Conservation (phyloP, 1,140 invertebrate species). For the Lysiphlebus fabarum region DNA sequence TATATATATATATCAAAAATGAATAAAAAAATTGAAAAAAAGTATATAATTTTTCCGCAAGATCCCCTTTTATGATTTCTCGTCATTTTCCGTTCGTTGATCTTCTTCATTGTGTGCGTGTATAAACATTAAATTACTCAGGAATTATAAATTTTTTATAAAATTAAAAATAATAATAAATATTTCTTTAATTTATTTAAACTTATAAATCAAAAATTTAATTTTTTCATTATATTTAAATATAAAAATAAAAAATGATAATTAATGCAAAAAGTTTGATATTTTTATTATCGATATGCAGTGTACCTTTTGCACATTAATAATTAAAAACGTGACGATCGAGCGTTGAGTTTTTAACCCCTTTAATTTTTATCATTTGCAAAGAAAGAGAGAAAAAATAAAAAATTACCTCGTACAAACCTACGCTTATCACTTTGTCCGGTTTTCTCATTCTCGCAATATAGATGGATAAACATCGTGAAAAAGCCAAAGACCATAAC, state of each 20-base stretch:
- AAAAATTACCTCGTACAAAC: constrained; percentile 32
- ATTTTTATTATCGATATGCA: constrained; percentile 7
- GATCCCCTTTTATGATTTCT: no score
- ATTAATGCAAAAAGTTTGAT: constrained; percentile 11
- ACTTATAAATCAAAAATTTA: no score
- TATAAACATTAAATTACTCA: no score
- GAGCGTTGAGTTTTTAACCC: constrained; percentile 30
- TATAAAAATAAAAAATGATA: background rate
- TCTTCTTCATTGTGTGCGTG: no score
- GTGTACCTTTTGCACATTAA: constrained; percentile 13
- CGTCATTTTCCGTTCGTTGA: no score
- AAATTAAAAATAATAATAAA: no score
- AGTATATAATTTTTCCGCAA: no score
- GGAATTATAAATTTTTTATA: no score
- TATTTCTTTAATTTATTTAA: no score
- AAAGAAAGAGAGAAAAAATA: background rate
- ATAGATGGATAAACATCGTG: constrained; percentile 47
- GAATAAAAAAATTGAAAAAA: no score
- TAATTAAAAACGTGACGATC: constrained; percentile 45
- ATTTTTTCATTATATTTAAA: no score
- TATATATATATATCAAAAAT: no score
- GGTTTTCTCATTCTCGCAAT: constrained; percentile 32
- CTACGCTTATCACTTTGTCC: constrained; percentile 46
- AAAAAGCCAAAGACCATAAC: constrained; percentile 48
- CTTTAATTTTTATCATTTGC: constrained; percentile 25